These are phyloP conservation scores for Muscicapa adusta DNA, from an alignment of 2,113 vertebrate species.

Conservation along the genomic window DNA sequence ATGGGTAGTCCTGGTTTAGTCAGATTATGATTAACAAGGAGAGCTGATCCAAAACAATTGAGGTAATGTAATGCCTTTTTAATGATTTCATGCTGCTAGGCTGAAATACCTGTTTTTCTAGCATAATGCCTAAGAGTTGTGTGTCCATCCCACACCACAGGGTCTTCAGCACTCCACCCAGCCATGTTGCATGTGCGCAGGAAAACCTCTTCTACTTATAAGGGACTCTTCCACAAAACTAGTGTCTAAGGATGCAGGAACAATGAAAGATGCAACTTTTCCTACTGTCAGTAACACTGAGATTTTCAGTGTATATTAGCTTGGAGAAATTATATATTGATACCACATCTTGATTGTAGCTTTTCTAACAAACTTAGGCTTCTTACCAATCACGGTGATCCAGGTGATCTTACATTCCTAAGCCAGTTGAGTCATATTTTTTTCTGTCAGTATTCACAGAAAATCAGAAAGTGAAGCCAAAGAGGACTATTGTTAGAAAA, in stretches of 20 bases:
- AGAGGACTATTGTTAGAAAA: not conserved
- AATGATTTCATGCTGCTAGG: not conserved
- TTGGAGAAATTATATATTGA: not conserved
- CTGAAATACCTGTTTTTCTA: not conserved
- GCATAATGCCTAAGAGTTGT: not conserved
- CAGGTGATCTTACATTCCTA: not conserved
- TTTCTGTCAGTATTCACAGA: not conserved
- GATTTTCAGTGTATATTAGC: not conserved
- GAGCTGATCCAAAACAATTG: not conserved
- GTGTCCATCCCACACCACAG: not conserved
- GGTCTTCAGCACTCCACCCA: not conserved
- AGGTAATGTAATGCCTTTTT: not conserved
- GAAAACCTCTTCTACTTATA: not conserved
- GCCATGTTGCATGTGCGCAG: fast-evolving
- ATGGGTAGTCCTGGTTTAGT: not conserved
- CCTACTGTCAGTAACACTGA: not conserved
- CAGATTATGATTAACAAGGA: not conserved
- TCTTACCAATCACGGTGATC: not conserved
- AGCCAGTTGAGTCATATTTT: not conserved
- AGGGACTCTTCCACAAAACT: not conserved
- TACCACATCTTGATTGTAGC: not conserved
- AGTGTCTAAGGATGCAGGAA: not conserved
- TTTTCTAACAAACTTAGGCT: not conserved
- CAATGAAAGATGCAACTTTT: not conserved
- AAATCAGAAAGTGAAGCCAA: not conserved